Percentiles rank a stretch among this genome's conserved stretches.
Conservation (phyloP, 2,888 invertebrate genomes). For the Reticulitermes lucifugus region DNA sequence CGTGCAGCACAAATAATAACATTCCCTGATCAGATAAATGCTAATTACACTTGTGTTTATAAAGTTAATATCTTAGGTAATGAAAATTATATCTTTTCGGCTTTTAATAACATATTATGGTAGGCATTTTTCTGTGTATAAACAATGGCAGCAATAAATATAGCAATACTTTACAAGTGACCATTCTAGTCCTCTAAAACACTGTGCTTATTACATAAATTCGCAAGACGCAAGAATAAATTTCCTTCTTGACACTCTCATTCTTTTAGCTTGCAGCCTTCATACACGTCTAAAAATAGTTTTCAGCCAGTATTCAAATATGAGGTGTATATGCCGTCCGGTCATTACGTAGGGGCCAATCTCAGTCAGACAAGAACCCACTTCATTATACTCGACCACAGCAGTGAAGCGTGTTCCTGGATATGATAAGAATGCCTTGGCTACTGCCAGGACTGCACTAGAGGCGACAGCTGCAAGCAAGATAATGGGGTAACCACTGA, state of each 20-base stretch:
- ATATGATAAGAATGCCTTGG: no score
- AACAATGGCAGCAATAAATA: background rate
- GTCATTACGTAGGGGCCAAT: background rate
- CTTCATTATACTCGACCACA: no score
- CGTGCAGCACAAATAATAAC: background rate
- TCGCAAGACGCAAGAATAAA: background rate
- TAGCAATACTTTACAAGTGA: background rate
- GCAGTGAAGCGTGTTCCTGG: no score
- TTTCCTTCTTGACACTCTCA: background rate
- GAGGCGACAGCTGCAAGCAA: no score
- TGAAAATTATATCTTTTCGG: background rate
- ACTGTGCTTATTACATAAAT: background rate
- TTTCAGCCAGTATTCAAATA: background rate
- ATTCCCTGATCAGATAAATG: background rate
- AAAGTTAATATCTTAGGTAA: background rate
- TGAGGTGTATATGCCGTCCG: background rate
- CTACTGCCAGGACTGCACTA: no score
- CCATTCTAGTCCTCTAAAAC: background rate
- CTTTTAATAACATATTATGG: background rate
- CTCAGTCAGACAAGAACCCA: background rate
- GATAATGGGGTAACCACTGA: no score
- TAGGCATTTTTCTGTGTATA: background rate
- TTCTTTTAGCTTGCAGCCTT: background rate
- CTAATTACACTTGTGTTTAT: no score
- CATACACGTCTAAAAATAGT: background rate